Conservation (phyloP, 2,797 vertebrate species). For the Rhinichthys osculus region DNA sequence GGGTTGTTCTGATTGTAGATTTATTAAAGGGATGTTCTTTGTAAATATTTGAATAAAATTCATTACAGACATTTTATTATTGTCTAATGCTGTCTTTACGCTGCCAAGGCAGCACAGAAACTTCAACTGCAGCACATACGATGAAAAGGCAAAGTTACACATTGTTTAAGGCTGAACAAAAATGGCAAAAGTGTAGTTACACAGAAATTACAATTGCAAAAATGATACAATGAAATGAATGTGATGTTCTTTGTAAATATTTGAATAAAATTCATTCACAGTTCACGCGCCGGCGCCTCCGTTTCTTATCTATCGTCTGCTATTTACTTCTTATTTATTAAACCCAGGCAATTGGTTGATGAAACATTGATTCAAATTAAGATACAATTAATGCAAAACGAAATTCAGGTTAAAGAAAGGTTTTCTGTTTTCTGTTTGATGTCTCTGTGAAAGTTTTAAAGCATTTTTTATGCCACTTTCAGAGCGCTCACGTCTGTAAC, state of each 20-base stretch:
- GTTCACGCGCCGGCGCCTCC: too few relatives aligned
- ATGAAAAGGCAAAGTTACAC: neutral
- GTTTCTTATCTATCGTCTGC: too few relatives aligned
- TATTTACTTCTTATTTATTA: too few relatives aligned
- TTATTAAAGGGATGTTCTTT: constrained; percentile 24
- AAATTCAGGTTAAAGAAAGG: too few relatives aligned
- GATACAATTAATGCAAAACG: too few relatives aligned
- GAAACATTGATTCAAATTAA: too few relatives aligned
- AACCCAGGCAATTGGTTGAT: too few relatives aligned
- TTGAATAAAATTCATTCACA: too few relatives aligned
- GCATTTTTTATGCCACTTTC: too few relatives aligned
- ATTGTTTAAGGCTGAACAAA: neutral
- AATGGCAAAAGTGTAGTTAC: neutral
- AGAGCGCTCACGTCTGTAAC: too few relatives aligned
- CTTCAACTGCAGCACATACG: neutral
- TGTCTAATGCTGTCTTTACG: neutral
- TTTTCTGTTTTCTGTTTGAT: too few relatives aligned
- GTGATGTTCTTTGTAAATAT: neutral
- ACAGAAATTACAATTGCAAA: neutral
- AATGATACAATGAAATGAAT: neutral
- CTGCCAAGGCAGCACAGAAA: neutral
- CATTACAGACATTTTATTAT: neutral
- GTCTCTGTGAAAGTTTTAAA: too few relatives aligned
- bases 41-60: constrained; percentile 50
- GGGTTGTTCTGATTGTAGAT: constrained; percentile 8